Percentiles rank a stretch among this genome's conserved stretches.
phyloP scores from a whole-genome alignment of 2,888 invertebrate species.

The Leptopterna dolabrata region DNA sequence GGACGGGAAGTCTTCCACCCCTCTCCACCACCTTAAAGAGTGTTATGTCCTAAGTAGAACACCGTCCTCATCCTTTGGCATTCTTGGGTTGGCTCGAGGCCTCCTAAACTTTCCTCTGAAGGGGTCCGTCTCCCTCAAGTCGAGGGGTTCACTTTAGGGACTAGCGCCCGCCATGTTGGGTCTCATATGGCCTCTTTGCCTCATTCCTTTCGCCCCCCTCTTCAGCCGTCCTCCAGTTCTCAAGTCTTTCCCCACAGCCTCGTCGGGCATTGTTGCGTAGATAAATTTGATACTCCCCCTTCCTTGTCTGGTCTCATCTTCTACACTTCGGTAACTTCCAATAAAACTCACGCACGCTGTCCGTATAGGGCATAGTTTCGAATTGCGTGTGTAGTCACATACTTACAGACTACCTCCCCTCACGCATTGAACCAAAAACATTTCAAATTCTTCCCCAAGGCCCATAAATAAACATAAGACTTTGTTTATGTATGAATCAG shows the following conservation, averaged over 20 bases:
- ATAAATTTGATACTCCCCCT: neutral
- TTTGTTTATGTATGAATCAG: too few relatives aligned
- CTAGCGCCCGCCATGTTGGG: neutral
- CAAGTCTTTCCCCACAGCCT: neutral
- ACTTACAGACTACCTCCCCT: too few relatives aligned
- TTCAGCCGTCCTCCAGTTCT: neutral
- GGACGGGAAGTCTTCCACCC: neutral
- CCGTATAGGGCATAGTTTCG: too few relatives aligned
- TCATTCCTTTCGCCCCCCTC: neutral
- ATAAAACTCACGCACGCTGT: neutral
- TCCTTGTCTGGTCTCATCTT: neutral
- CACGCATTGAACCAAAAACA: too few relatives aligned
- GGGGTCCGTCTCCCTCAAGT: neutral
- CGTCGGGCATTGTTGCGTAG: neutral
- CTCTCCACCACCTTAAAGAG: neutral
- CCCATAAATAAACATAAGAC: too few relatives aligned
- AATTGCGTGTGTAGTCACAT: too few relatives aligned
- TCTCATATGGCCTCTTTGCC: conserved; percentile 7
- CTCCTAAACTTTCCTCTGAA: conserved; percentile 8
- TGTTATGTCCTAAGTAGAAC: conserved; percentile 11
- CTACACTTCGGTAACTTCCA: neutral
- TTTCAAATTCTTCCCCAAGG: too few relatives aligned
- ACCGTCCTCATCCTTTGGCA: neutral
- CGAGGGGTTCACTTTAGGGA: neutral
- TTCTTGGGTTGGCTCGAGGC: neutral